These are phyloP conservation scores for Pygmarrhopalites habei DNA, from an alignment of 1,140 invertebrate species.

Conservation along the genomic window DNA sequence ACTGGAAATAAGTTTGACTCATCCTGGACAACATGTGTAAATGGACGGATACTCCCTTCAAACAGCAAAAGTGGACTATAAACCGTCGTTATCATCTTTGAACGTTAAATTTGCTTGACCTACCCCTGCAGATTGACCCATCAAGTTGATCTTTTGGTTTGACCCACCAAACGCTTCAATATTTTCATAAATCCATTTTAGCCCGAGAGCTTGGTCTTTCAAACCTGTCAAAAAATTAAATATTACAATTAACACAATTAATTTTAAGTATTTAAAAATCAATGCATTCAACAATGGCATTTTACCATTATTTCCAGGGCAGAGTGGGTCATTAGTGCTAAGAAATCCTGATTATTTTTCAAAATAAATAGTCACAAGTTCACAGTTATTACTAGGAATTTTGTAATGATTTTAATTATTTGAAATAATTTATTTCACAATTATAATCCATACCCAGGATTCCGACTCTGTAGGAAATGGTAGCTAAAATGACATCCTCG, in stretches of 20 bases:
- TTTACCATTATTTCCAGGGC: slow-evolving; percentile 16
- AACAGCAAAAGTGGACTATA: no score
- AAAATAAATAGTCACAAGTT: no score
- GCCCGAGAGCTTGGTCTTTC: slow-evolving; percentile 17
- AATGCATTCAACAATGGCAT: not conserved
- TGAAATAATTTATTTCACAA: no score
- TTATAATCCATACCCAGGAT: slow-evolving; percentile 9
- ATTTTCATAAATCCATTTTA: slow-evolving; percentile 21
- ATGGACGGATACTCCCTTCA: slow-evolving; percentile 4
- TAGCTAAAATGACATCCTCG: slow-evolving; percentile 12
- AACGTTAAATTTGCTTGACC: no score
- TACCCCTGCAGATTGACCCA: slow-evolving; percentile 3
- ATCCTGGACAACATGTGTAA: slow-evolving; percentile 18
- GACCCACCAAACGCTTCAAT: slow-evolving; percentile 7
- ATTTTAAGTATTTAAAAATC: not conserved
- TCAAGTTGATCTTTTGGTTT: not conserved
- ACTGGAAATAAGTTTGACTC: slow-evolving; percentile 19
- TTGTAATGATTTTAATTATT: no score
- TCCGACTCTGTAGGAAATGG: slow-evolving; percentile 14
- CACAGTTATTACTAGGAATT: no score
- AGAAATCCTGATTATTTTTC: slow-evolving; percentile 19
- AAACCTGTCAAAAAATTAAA: not conserved
- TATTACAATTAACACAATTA: not conserved
- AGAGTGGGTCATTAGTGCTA: not conserved
- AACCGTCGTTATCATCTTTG: no score